A percentile compares a stretch with the other conserved stretches of the same genome.
Evolutionary conservation across 2,888 invertebrate genomes (phyloP).

Genomic region (Cremastinae sp.): DNA sequence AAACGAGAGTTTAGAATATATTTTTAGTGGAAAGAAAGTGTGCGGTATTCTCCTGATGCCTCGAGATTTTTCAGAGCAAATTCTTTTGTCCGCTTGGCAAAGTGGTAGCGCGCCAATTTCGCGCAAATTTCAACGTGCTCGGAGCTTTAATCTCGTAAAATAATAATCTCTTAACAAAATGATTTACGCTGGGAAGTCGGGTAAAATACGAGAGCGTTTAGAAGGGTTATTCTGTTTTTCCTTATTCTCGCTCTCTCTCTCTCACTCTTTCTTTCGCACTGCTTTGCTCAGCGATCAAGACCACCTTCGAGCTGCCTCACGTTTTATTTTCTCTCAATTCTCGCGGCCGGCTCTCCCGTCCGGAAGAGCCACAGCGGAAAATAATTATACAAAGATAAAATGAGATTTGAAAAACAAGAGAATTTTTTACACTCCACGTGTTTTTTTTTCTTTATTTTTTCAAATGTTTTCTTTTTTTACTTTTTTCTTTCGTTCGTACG

Average conservation of each 20-base stretch:
- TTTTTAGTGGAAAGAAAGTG: too few species aligned
- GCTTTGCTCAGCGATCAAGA: constrained; percentile 20
- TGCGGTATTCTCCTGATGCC: too few species aligned
- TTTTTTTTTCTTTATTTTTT: neutral
- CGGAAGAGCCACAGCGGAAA: constrained; percentile 20
- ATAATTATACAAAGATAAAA: constrained; percentile 45
- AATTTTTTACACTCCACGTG: too few species aligned
- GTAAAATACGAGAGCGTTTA: constrained; percentile 43
- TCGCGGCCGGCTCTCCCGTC: neutral
- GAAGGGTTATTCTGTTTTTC: neutral
- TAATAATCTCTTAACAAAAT: constrained; percentile 47
- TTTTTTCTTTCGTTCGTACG: neutral
- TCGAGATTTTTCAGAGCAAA: neutral
- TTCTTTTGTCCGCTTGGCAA: neutral
- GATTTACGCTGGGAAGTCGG: constrained; percentile 32
- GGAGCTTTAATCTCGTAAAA: constrained; percentile 29
- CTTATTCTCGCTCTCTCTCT: constrained; percentile 9
- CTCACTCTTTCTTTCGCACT: neutral
- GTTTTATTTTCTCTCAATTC: constrained; percentile 22
- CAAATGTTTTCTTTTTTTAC: constrained; percentile 9
- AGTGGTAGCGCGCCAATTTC: neutral
- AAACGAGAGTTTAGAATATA: too few species aligned
- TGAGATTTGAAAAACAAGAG: constrained; percentile 16
- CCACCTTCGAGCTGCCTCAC: constrained; percentile 16
- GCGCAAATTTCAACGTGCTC: neutral